phyloP scores from a whole-genome alignment of 2,113 vertebrate species.

The Aspidoscelis tigris region DNA sequence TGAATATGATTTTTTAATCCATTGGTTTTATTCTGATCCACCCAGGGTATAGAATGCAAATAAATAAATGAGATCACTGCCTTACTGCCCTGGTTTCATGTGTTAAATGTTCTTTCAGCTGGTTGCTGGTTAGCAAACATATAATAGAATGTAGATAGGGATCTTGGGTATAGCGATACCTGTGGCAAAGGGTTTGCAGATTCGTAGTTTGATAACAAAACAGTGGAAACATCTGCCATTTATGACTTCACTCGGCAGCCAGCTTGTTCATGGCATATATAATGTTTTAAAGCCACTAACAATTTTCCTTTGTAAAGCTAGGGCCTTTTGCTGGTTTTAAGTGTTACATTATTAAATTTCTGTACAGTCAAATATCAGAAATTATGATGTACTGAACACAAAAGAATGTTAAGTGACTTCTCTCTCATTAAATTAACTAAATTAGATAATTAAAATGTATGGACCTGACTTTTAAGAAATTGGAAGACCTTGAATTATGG shows the following conservation, averaged over 20 bases:
- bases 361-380: neutral
- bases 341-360: neutral
- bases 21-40: too few species aligned
- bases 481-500: neutral
- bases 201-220: conserved; percentile 73
- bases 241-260: conserved; percentile 20
- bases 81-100: neutral
- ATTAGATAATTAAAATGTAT: neutral
- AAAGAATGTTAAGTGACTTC: neutral
- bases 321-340: too few species aligned
- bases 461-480: neutral
- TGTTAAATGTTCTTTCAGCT: neutral
- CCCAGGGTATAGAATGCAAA: too few species aligned
- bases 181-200: conserved; percentile 65
- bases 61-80: neutral
- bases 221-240: conserved; percentile 81
- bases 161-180: conserved; percentile 69
- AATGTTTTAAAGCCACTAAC: neutral
- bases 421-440: neutral
- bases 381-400: neutral
- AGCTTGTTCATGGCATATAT: neutral
- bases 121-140: conserved; percentile 70
- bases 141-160: conserved; percentile 76
- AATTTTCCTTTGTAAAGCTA: neutral
- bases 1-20: too few species aligned